These are phyloP conservation scores for Meteorus colon DNA, from an alignment of 2,888 invertebrate genomes.

Conservation along the genomic window DNA sequence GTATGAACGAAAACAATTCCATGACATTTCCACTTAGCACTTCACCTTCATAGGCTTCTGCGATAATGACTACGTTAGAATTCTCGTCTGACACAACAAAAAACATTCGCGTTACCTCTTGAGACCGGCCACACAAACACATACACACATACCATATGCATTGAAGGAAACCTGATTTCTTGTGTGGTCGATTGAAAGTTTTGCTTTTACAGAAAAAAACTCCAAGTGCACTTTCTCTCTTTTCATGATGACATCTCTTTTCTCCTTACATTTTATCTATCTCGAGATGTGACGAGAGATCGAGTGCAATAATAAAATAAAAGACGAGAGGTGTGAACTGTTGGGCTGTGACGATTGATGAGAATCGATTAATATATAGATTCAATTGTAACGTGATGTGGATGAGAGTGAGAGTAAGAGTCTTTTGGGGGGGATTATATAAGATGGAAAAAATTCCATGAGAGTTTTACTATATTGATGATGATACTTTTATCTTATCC, in stretches of 20 bases:
- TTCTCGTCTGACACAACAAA: constrained; percentile 19
- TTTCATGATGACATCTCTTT: not conserved
- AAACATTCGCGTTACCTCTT: constrained; percentile 16
- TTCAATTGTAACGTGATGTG: not conserved
- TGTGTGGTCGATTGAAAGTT: constrained; percentile 33
- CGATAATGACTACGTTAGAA: constrained; percentile 29
- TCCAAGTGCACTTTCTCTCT: not conserved
- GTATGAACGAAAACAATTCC: constrained; percentile 17
- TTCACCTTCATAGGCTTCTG: constrained; percentile 17
- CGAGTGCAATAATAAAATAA: too few relatives aligned
- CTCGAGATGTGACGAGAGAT: too few relatives aligned
- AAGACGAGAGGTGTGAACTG: not conserved
- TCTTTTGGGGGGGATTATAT: not conserved
- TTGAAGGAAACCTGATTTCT: constrained; percentile 33
- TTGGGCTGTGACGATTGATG: constrained; percentile 12
- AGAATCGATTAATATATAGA: constrained; percentile 12
- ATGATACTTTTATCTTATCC: constrained; percentile 4
- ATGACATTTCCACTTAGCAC: constrained; percentile 29
- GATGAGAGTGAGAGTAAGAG: too few relatives aligned
- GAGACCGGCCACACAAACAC: not conserved
- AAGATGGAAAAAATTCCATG: not conserved
- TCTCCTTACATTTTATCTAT: not conserved
- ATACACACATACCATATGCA: not conserved
- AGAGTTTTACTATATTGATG: not conserved
- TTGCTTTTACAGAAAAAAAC: constrained; percentile 4